A percentile compares a stretch with the other conserved stretches of the same genome.
Conservation (phyloP, 2,888 invertebrate species). For the Scelioninae gen. 1 region DNA sequence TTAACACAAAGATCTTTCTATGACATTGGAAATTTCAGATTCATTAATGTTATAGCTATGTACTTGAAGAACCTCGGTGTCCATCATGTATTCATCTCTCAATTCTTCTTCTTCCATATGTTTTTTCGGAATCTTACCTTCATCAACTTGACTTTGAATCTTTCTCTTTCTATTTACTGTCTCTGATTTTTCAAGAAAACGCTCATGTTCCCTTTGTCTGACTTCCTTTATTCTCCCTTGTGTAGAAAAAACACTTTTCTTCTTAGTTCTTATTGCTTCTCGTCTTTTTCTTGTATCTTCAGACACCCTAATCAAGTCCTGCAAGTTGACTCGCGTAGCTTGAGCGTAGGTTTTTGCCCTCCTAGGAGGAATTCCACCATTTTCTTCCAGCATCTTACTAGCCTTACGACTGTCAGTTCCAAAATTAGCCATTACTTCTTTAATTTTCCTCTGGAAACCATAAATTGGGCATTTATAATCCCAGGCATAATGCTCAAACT, state of each 20-base stretch:
- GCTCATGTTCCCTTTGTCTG: too few species aligned
- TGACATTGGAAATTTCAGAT: too few species aligned
- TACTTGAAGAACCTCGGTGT: too few species aligned
- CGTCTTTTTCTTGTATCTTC: background rate
- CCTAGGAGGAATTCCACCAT: constrained; percentile 8
- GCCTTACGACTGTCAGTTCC: background rate
- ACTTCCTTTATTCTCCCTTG: too few species aligned
- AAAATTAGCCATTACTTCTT: background rate
- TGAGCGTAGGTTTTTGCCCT: background rate
- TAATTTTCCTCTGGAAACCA: background rate
- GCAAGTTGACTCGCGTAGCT: background rate
- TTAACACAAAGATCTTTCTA: too few species aligned
- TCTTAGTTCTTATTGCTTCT: background rate
- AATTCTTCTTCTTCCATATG: too few species aligned
- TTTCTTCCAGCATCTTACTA: background rate
- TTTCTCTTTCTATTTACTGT: background rate
- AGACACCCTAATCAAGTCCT: background rate
- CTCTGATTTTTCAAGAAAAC: too few species aligned
- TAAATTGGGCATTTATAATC: constrained; percentile 12
- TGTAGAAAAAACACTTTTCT: too few species aligned
- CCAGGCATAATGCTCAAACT: background rate
- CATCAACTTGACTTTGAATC: background rate
- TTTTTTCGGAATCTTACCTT: too few species aligned
- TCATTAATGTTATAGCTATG: too few species aligned
- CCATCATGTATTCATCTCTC: background rate